A percentile compares a stretch with the other conserved stretches of the same genome.
phyloP scores from a whole-genome alignment of 2,888 invertebrate genomes.

The Neria commutata region DNA sequence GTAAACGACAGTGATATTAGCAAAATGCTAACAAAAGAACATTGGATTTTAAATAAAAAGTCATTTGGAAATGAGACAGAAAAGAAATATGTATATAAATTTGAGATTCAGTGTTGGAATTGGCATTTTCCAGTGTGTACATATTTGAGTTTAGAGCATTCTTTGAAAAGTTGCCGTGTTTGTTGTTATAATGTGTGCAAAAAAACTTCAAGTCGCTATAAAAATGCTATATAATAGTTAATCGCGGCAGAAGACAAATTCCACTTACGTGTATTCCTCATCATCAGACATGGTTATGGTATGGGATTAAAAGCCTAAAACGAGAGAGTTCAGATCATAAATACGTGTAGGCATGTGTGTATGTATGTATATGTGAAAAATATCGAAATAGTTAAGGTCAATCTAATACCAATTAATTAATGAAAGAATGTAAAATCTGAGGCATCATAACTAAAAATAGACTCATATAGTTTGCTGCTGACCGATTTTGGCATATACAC shows the following conservation, averaged over 20 bases:
- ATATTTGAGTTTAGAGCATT: too few relatives aligned
- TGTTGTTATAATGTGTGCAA: conserved; percentile 33
- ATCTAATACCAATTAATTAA: neutral
- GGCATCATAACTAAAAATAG: neutral
- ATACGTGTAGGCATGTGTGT: neutral
- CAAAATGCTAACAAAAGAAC: too few relatives aligned
- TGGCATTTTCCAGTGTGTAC: too few relatives aligned
- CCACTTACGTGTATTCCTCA: conserved; percentile 94
- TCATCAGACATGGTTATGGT: conserved; percentile 89
- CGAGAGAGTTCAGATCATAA: conserved; percentile 34
- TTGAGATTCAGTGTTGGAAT: conserved; percentile 30
- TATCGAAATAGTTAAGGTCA: neutral
- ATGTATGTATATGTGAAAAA: neutral
- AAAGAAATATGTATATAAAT: conserved; percentile 29
- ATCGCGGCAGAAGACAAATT: too few relatives aligned
- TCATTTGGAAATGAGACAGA: conserved; percentile 37
- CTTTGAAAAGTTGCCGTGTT: conserved; percentile 36
- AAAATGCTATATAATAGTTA: too few relatives aligned
- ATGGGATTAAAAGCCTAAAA: conserved; percentile 68
- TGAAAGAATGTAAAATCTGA: neutral
- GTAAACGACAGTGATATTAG: too few relatives aligned
- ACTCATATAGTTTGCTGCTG: neutral
- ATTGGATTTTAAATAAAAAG: too few relatives aligned
- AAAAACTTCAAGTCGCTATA: too few relatives aligned
- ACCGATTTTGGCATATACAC: neutral